Conservation (phyloP, 2,888 invertebrate genomes). For the Leptinotarsa juncta region DNA sequence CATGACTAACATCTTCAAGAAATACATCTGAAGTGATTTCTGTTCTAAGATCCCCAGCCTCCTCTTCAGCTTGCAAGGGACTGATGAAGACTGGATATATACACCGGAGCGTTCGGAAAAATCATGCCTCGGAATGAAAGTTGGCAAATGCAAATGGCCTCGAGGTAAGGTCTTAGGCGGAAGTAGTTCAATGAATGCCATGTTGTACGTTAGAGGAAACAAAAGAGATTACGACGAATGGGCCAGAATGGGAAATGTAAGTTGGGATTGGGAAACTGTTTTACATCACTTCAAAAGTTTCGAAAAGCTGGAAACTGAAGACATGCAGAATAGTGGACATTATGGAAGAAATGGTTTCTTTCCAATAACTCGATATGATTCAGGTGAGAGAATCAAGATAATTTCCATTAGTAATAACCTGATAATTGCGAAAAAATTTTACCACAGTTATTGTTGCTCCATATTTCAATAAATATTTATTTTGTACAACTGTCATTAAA, state of each 20-base stretch:
- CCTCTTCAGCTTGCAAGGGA: slow-evolving; percentile 55
- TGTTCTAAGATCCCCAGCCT: slow-evolving; percentile 61
- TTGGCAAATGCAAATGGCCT: slow-evolving; percentile 67
- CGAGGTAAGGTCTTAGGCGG: slow-evolving; percentile 77
- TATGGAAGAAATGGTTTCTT: slow-evolving; percentile 67
- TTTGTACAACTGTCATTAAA: too few relatives aligned
- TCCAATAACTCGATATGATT: slow-evolving; percentile 63
- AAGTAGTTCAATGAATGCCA: slow-evolving; percentile 72
- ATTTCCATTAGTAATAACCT: neutral
- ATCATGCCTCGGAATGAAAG: slow-evolving; percentile 60
- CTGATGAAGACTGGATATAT: slow-evolving; percentile 63
- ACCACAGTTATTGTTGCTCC: too few relatives aligned
- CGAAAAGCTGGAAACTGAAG: slow-evolving; percentile 54
- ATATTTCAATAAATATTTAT: too few relatives aligned
- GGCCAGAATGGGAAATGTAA: slow-evolving; percentile 70
- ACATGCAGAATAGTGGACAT: slow-evolving; percentile 55
- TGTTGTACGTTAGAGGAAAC: slow-evolving; percentile 76
- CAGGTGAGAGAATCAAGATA: slow-evolving; percentile 40
- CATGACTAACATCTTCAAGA: too few relatives aligned
- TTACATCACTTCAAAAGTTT: slow-evolving; percentile 65
- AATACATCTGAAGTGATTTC: slow-evolving; percentile 38
- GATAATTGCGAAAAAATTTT: too few relatives aligned
- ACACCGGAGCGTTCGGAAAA: slow-evolving; percentile 65
- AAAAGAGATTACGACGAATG: slow-evolving; percentile 75
- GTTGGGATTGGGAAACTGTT: slow-evolving; percentile 71